phyloP scores from a whole-genome alignment of 2,888 invertebrate species.

The Dryobotodes eremita region DNA sequence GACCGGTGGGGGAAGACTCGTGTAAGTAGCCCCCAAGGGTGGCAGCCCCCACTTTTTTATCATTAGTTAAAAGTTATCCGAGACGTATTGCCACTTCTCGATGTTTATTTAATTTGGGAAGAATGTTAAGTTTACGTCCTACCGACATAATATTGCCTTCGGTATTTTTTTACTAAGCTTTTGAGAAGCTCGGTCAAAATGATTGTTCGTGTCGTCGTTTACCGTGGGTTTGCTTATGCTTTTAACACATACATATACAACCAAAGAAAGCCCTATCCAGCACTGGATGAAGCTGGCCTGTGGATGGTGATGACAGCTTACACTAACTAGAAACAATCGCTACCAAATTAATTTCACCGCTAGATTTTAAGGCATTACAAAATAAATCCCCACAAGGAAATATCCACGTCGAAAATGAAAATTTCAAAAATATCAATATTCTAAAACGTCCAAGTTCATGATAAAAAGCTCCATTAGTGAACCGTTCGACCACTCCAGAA shows the following conservation, averaged over 20 bases:
- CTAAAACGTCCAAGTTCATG: background rate
- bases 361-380: background rate
- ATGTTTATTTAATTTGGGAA: slow-evolving; percentile 17
- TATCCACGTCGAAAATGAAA: background rate
- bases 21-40: slow-evolving; percentile 33
- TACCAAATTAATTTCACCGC: background rate
- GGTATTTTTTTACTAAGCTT: background rate
- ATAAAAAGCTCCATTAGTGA: background rate
- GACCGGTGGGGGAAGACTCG: slow-evolving; percentile 45
- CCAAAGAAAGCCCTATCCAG: background rate
- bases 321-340: background rate
- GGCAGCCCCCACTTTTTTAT: slow-evolving; percentile 17
- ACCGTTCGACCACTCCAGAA: background rate
- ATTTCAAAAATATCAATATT: background rate
- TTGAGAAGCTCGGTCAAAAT: background rate
- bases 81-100: slow-evolving; percentile 15
- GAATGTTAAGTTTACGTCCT: background rate
- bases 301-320: background rate
- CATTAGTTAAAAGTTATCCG: slow-evolving; percentile 50
- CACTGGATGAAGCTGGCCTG: background rate
- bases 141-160: background rate
- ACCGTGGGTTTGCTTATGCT: background rate
- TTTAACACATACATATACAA: background rate
- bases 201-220: too few relatives aligned
- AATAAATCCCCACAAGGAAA: background rate